Conservation (phyloP, 1,140 invertebrate species). For the Spodoptera frugiperda region DNA sequence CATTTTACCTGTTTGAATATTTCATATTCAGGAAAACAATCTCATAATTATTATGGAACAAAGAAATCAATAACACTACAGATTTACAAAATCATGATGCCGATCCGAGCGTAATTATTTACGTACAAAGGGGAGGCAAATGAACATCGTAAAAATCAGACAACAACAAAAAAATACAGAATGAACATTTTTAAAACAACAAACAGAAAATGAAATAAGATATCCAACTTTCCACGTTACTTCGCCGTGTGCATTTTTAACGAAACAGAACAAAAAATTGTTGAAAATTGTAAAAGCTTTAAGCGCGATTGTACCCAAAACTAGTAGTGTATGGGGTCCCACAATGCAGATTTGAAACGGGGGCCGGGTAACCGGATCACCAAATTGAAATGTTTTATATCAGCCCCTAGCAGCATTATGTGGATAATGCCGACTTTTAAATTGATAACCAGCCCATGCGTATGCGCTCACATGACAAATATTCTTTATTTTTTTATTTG, state of each 20-base stretch:
- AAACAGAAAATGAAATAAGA: conserved; percentile 38
- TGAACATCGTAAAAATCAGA: conserved; percentile 20
- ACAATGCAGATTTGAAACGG: conserved; percentile 79
- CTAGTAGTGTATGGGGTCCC: conserved; percentile 78
- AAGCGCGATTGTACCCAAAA: conserved; percentile 72
- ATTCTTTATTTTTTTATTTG: conserved; percentile 74
- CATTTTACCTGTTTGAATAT: too few relatives aligned
- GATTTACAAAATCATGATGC: conserved; percentile 14
- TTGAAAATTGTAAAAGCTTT: conserved; percentile 47
- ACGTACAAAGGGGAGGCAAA: conserved; percentile 24
- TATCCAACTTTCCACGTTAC: conserved; percentile 30
- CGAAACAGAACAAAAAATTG: conserved; percentile 33
- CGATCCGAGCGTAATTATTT: conserved; percentile 6
- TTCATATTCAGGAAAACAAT: neutral
- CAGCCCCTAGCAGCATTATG: conserved; percentile 72
- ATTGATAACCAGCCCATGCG: conserved; percentile 82
- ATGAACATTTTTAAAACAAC: conserved; percentile 27
- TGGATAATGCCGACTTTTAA: conserved; percentile 82
- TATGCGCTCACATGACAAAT: conserved; percentile 73
- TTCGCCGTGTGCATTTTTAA: conserved; percentile 25
- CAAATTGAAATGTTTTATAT: conserved; percentile 86
- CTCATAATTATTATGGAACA: neutral
- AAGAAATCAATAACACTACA: neutral
- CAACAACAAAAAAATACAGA: conserved; percentile 16
- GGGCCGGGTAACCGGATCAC: conserved; percentile 81